Evolutionary conservation across 2,888 invertebrate species (phyloP).

Genomic region (Zaprionus obscuricornis): DNA sequence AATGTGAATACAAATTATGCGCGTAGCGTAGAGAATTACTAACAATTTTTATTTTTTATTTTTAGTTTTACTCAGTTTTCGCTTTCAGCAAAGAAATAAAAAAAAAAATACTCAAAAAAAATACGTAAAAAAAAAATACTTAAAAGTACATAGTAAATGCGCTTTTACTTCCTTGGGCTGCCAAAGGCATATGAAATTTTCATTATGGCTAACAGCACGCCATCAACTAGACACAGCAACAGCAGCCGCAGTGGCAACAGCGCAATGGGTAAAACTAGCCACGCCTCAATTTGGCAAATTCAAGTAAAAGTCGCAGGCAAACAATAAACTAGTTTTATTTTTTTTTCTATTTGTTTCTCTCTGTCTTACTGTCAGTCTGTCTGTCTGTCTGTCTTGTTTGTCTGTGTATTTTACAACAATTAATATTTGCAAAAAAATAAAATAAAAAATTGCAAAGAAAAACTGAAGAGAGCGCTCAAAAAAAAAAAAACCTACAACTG

Average conservation of each 20-base stretch:
- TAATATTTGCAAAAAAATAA: conserved; percentile 62
- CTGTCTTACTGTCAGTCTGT: too few species aligned
- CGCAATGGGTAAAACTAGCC: conserved; percentile 36
- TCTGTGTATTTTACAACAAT: conserved; percentile 61
- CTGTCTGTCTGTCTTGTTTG: conserved; percentile 15
- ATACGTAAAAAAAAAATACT: too few species aligned
- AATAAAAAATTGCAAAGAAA: conserved; percentile 20
- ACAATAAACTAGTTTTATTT: conserved; percentile 60
- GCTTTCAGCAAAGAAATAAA: too few species aligned
- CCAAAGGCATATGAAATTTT: conserved; percentile 36
- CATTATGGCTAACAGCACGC: conserved; percentile 58
- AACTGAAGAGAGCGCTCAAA: conserved; percentile 28
- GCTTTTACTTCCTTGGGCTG: conserved; percentile 70
- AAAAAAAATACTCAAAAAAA: too few species aligned
- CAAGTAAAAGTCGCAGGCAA: conserved; percentile 70
- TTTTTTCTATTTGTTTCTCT: too few species aligned
- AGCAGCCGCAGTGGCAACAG: conserved; percentile 36
- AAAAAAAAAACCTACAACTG: conserved; percentile 47
- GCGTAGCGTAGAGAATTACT: conserved; percentile 11
- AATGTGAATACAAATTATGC: conserved; percentile 44
- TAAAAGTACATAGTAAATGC: background rate
- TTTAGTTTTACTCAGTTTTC: conserved; percentile 1
- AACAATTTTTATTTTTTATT: background rate
- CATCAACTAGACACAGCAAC: too few species aligned
- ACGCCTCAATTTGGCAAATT: conserved; percentile 69